Percentiles rank a stretch among this genome's conserved stretches.
phyloP scores from a whole-genome alignment of 2,797 vertebrate species.

The Melanotaenia trifasciata region DNA sequence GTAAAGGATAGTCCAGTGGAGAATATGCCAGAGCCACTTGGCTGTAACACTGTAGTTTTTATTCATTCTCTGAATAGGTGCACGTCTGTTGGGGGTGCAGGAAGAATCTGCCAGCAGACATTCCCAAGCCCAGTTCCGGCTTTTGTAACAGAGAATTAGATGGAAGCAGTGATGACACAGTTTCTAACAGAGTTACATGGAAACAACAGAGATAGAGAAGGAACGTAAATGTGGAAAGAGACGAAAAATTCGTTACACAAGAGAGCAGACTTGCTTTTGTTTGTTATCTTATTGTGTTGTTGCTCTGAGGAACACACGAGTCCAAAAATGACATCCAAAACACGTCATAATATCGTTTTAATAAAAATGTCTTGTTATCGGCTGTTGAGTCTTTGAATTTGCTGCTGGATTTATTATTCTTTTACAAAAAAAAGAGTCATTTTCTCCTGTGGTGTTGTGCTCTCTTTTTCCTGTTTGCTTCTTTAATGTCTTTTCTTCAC shows the following conservation, averaged over 20 bases:
- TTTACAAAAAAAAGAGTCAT: background rate
- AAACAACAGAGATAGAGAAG: conserved; percentile 29
- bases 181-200: conserved; percentile 17
- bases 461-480: background rate
- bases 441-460: background rate
- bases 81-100: conserved; percentile 65
- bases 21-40: conserved; percentile 72
- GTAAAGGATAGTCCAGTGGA: conserved; percentile 36
- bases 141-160: conserved; percentile 64
- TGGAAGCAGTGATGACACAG: conserved; percentile 50
- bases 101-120: conserved; percentile 65
- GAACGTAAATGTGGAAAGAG: conserved; percentile 24
- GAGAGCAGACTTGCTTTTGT: background rate
- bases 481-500: too few species aligned
- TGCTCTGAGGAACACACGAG: background rate
- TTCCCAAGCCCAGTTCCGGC: conserved; percentile 71
- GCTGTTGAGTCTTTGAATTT: background rate
- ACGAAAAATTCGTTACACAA: conserved; percentile 14
- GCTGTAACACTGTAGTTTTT: conserved; percentile 63
- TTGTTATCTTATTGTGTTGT: conserved; percentile 18
- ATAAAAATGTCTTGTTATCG: background rate
- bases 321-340: background rate
- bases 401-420: background rate
- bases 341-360: background rate
- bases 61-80: conserved; percentile 71